Conservation (phyloP, 2,888 invertebrate genomes). For the Congeria kusceri region DNA sequence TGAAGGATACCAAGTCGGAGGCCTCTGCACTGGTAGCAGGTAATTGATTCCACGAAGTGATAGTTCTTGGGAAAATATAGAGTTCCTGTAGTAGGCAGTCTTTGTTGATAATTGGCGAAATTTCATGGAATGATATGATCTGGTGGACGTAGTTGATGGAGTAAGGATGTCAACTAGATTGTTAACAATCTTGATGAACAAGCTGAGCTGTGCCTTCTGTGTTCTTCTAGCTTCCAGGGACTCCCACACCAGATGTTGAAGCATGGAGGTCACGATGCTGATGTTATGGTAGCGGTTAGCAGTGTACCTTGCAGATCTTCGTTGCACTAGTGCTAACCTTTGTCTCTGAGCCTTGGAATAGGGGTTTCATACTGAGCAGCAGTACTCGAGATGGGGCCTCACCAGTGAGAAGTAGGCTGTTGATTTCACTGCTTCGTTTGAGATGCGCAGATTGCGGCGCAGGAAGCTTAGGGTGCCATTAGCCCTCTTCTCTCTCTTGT, state of each 20-base stretch:
- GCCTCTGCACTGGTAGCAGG: too few species aligned
- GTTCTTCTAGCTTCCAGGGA: constrained; percentile 11
- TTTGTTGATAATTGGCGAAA: background rate
- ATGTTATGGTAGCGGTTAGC: constrained; percentile 6
- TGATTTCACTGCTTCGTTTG: background rate
- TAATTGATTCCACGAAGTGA: too few species aligned
- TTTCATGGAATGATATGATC: background rate
- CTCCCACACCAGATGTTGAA: constrained; percentile 11
- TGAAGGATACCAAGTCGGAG: too few species aligned
- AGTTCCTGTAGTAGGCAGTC: background rate
- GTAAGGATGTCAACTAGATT: constrained; percentile 9
- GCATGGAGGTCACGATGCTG: constrained; percentile 14
- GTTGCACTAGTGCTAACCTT: background rate
- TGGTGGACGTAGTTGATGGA: background rate
- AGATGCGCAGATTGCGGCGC: background rate
- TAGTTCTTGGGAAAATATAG: constrained; percentile 8
- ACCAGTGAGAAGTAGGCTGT: constrained; percentile 5
- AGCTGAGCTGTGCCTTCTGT: background rate
- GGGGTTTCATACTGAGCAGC: constrained; percentile 4
- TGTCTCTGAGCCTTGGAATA: background rate
- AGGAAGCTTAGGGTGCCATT: constrained; percentile 3
- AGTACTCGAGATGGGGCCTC: background rate
- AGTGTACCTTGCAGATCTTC: constrained; percentile 11
- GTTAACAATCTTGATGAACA: constrained; percentile 5
- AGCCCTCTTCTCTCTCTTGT: background rate